Conservation (phyloP, 2,113 vertebrate genomes). For the Copsychus sechellarum region DNA sequence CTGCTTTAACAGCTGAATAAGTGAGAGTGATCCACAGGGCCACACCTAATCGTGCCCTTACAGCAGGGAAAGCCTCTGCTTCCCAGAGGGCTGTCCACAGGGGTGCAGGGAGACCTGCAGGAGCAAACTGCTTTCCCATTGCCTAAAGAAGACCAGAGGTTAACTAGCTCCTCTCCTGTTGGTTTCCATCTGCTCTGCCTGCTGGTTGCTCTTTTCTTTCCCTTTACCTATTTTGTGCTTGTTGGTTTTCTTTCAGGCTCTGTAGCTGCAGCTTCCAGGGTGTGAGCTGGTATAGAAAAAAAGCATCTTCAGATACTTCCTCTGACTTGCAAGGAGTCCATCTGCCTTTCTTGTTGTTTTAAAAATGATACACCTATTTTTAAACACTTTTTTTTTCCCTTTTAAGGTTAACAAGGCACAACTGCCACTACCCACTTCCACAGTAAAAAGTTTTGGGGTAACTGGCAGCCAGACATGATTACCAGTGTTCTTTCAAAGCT, state of each 20-base stretch:
- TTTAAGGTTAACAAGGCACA: neutral
- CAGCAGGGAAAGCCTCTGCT: neutral
- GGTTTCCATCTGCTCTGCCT: neutral
- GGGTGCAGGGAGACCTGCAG: neutral
- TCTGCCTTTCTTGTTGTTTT: neutral
- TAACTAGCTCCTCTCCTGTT: neutral
- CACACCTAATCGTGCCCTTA: slow-evolving; percentile 73
- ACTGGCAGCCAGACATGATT: neutral
- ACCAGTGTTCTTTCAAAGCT: neutral
- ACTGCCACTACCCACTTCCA: neutral
- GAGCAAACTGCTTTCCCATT: neutral
- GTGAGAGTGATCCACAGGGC: slow-evolving; percentile 74
- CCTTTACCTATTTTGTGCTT: neutral
- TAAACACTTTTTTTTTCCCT: neutral
- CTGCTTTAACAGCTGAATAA: slow-evolving; percentile 85
- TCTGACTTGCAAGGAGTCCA: neutral
- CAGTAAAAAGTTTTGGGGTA: neutral
- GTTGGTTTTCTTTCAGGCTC: neutral
- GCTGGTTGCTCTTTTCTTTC: neutral
- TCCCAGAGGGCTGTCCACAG: neutral
- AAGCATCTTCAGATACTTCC: neutral
- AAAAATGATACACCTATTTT: neutral
- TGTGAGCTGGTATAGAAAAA: neutral
- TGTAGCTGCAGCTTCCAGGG: neutral
- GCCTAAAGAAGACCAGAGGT: neutral